phyloP scores from a whole-genome alignment of 2,113 vertebrate genomes.

The Pelvicachromis taeniatus region DNA sequence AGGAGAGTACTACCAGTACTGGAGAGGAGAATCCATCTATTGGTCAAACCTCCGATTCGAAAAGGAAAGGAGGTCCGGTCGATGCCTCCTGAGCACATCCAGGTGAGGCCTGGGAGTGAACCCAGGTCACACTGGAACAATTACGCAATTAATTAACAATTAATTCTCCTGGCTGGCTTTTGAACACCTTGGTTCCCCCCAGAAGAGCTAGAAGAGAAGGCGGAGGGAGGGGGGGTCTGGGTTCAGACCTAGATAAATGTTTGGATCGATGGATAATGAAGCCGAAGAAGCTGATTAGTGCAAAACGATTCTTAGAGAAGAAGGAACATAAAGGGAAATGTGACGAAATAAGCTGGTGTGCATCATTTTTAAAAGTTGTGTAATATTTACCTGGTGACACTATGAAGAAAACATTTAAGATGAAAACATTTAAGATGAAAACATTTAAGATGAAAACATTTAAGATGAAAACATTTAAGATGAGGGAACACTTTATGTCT shows the following conservation, averaged over 20 bases:
- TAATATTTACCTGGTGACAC: slow-evolving; percentile 39
- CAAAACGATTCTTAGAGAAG: not conserved
- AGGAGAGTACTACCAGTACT: not conserved
- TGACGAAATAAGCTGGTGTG: not conserved
- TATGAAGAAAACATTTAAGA: not conserved
- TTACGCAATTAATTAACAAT: not conserved
- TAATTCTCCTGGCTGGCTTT: not conserved
- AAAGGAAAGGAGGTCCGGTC: not conserved
- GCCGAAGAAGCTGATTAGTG: not conserved
- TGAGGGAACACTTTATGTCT: too few species aligned
- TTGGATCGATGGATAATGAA: not conserved
- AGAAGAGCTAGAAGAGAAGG: not conserved
- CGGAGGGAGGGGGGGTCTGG: not conserved
- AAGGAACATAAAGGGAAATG: slow-evolving; percentile 5
- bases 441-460: too few species aligned
- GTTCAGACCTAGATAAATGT: not conserved
- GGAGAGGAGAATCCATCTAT: not conserved
- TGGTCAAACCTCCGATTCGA: not conserved
- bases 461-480: too few species aligned
- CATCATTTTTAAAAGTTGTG: not conserved
- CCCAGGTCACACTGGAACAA: not conserved
- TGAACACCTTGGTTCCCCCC: not conserved
- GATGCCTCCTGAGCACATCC: not conserved
- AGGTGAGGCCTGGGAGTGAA: not conserved
- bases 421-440: too few species aligned